Evolutionary conservation across 1,140 invertebrate species (phyloP).

Genomic region (Armadillidium nasatum): DNA sequence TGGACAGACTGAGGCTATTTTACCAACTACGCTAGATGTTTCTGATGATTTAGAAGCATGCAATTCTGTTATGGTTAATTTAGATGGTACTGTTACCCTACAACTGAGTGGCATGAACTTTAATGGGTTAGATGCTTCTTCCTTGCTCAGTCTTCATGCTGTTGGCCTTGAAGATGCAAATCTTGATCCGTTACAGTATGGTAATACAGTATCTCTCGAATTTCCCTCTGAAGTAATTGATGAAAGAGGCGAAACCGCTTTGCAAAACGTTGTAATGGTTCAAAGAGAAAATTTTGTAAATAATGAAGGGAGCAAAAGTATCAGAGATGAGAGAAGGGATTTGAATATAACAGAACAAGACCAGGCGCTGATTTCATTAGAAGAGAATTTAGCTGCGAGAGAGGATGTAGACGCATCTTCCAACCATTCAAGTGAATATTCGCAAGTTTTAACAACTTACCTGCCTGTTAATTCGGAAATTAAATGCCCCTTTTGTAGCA

Average conservation of each 20-base stretch:
- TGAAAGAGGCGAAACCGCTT: neutral
- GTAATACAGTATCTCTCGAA: neutral
- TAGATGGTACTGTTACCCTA: neutral
- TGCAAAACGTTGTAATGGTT: neutral
- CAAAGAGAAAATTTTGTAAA: neutral
- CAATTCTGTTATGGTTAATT: neutral
- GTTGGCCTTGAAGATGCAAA: neutral
- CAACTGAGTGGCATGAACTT: neutral
- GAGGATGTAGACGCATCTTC: neutral
- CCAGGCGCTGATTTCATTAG: neutral
- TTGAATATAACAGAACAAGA: neutral
- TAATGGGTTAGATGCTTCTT: neutral
- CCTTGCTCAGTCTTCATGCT: neutral
- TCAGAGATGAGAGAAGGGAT: neutral
- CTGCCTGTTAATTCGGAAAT: neutral
- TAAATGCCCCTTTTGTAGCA: neutral
- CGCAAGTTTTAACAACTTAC: neutral
- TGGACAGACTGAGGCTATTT: neutral
- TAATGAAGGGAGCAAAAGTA: neutral
- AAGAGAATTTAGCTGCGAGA: neutral
- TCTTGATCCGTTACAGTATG: neutral
- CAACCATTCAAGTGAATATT: neutral
- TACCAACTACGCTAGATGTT: neutral
- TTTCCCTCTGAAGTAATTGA: neutral
- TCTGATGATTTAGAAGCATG: neutral